phyloP scores from a whole-genome alignment of 1,140 invertebrate species.

The Bombus turneri region DNA sequence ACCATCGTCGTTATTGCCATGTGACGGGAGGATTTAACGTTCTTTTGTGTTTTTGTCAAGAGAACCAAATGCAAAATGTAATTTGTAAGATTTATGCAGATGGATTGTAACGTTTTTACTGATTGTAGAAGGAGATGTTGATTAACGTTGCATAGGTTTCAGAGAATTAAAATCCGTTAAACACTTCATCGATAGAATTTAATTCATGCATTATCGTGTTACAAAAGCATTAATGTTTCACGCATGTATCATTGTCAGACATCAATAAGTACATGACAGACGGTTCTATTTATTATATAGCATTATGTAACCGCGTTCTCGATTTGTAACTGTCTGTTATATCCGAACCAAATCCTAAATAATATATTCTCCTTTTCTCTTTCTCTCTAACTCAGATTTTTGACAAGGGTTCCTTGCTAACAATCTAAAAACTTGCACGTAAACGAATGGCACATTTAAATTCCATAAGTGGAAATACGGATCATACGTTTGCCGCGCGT shows the following conservation, averaged over 20 bases:
- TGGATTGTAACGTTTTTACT: not conserved
- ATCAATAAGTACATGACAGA: not conserved
- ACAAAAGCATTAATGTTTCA: not conserved
- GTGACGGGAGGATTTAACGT: not conserved
- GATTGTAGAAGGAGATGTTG: not conserved
- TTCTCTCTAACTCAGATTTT: not conserved
- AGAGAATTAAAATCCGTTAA: not conserved
- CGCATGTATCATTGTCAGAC: not conserved
- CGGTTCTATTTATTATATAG: not conserved
- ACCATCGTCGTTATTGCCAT: not conserved
- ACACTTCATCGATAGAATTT: not conserved
- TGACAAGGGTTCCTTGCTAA: too few species aligned
- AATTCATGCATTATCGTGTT: not conserved
- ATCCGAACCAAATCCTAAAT: too few species aligned
- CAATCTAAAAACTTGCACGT: not conserved
- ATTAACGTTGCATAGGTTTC: not conserved
- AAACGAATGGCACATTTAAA: not conserved
- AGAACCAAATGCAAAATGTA: not conserved
- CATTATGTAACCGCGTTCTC: not conserved
- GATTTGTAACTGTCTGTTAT: not conserved
- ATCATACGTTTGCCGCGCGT: too few species aligned
- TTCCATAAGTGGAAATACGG: not conserved
- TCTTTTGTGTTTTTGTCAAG: not conserved
- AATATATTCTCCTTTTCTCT: too few species aligned
- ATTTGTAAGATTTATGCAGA: not conserved